Evolutionary conservation across 1,140 invertebrate genomes (phyloP), one percentile per base, ranked within the genome.

Genomic region (Saccostrea echinata): DNA sequence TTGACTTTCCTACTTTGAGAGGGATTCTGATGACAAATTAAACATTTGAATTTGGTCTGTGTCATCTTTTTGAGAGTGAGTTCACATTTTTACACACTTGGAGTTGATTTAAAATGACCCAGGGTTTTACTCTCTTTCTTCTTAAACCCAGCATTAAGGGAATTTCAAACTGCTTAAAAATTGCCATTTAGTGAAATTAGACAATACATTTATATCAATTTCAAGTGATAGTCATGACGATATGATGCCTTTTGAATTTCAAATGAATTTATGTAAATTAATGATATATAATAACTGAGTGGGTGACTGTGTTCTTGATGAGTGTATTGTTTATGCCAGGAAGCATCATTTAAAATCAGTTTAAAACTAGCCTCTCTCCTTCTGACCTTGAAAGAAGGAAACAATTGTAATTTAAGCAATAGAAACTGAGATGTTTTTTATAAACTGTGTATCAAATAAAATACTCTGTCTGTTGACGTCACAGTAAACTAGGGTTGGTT

Each of bases 401-500:
- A n/a, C 55, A 61, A 61, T 61, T 61, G n/a, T 21, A 61, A 21
- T 30, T 30, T 71, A 30, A 24, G 64, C 64, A 71, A 6, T 71
- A 24, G 27, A 27, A 27, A 12, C 27, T 33, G 11, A 76, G 27
- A 76, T 18, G 16, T 30, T 43, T 76, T 13, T 76, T 16, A 16
- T 12, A 21, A 71, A 27, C 30, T 33, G 68, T 76, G 33, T 76
- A 76, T 76, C 68, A 76, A 30, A 35, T 76, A n/a, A 61, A 18
- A 21, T 61, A 21, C n/a, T 76, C 27, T 76, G 27, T 30, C 30
- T 76, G 9, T 76, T 76, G 68, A 76, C 68, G 68, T 76, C 68
- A 76, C 68, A 76, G 68, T 76, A 27, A 76, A 76, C 68, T 76
- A 9, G 57, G 24, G 57, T 16, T 76, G 27, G 68, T 76, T 76